A percentile compares a stretch with the other conserved stretches of the same genome.
Evolutionary conservation across 2,113 vertebrate genomes (phyloP).

Genomic region (Chaetorhynchus papuensis): DNA sequence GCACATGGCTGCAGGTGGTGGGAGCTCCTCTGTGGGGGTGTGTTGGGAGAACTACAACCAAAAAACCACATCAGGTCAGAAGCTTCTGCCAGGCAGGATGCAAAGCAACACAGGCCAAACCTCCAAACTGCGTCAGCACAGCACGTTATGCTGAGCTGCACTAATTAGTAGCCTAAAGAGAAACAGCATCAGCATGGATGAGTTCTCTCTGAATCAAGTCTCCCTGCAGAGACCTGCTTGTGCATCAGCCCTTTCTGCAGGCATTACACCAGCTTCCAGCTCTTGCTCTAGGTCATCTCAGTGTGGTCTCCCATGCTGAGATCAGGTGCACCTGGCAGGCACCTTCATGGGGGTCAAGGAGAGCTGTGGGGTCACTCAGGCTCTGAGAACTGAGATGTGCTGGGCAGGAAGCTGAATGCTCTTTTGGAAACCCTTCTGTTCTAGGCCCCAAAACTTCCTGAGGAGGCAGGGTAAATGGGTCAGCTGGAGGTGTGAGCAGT

Average conservation of each 20-base stretch:
- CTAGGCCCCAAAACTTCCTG: rapidly evolving
- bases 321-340: background rate
- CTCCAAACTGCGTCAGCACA: background rate
- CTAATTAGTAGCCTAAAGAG: constrained; percentile 13
- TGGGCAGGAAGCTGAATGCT: background rate
- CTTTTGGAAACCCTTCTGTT: background rate
- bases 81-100: background rate
- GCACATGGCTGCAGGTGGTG: background rate
- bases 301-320: background rate
- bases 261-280: background rate
- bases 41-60: background rate
- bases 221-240: background rate
- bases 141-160: background rate
- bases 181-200: background rate
- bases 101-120: background rate
- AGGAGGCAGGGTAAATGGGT: background rate
- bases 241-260: background rate
- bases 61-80: background rate
- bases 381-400: background rate
- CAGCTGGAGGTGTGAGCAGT: background rate
- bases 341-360: background rate
- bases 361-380: background rate
- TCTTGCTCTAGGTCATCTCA: background rate
- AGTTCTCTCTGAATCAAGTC: background rate
- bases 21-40: background rate